Percentiles rank a stretch among this genome's conserved stretches.
Evolutionary conservation across 2,113 vertebrate species (phyloP).

Genomic region (Litocranius walleri): DNA sequence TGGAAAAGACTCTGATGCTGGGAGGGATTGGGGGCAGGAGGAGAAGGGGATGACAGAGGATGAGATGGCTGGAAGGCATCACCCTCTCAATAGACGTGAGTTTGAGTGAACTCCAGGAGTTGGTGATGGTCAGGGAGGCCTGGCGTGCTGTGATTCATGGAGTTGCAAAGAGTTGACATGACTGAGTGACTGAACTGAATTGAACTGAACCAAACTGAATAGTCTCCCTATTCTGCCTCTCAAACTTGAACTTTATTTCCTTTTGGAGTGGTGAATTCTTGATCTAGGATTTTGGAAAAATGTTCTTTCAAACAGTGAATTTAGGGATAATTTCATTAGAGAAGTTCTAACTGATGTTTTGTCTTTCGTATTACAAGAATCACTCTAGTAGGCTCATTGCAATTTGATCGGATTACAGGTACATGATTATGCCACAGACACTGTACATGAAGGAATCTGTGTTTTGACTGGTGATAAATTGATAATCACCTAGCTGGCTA

Average conservation of each 20-base stretch:
- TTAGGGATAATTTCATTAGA: neutral
- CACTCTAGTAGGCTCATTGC: constrained; percentile 60
- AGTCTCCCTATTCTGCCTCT: neutral
- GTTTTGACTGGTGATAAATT: constrained; percentile 77
- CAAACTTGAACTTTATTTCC: neutral
- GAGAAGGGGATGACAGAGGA: no score
- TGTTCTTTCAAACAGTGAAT: neutral
- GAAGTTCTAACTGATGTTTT: constrained; percentile 34
- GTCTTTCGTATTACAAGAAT: constrained; percentile 45
- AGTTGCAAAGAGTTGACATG: no score
- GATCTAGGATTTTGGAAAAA: neutral
- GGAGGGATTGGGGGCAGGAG: no score
- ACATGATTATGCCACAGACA: constrained; percentile 74
- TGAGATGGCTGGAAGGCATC: no score
- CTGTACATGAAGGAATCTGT: constrained; percentile 78
- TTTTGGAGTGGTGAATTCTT: neutral
- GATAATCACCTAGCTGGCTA: constrained; percentile 78
- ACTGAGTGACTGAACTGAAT: no score
- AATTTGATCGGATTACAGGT: constrained; percentile 71
- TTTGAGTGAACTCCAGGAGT: no score
- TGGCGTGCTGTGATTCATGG: no score
- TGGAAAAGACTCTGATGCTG: no score
- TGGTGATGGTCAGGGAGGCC: no score
- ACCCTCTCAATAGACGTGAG: rapidly evolving
- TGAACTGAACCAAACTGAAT: no score